Evolutionary conservation across 2,797 vertebrate species (phyloP), one percentile per base, ranked within the genome.

Genomic region (Cirrhinus molitorella): DNA sequence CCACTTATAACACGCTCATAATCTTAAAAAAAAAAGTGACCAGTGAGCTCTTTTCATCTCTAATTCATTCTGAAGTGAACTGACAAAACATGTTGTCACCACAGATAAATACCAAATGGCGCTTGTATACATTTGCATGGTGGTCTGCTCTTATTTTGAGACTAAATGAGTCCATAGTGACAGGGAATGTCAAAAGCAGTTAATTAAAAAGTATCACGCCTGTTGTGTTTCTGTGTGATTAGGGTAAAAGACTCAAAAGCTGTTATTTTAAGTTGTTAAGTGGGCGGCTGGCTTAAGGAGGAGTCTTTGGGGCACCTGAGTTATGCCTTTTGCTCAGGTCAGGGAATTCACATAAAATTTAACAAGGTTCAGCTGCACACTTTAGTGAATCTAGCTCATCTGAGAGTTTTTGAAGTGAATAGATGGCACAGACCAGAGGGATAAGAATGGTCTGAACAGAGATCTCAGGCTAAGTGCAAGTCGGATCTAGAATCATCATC

Each of bases 311-410:
- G 49, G 47, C 80, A 43, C 31, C 55, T 17, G 59, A 75, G 49
- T 67, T 19, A 67, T 83, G 61, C 47, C 81, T 57, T 76, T 34
- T 76, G 72, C 34, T 40, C 77, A 49, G 63, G 25, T 76, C 61
- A 76, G 61, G 61, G 61, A 75, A 63, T 59, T 57, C 40, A 81
- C 53, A 61, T 61, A 14, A 75, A 31, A 63, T 76, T 16, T 76
- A 67, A 75, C 34, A 83, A 65, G 71, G 45, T 43, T 82, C 59
- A 55, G 80, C 80, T 66, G 80, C 72, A 47, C 49, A 76, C 16
- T 83, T 57, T n/a, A 43, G 47, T 55, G 28, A 19, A 37, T 73
- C 49, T 74, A 37, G 43, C 21, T 57, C 21, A 2, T 63, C 37
- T 57, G 37, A 23, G 8, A 49, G 31, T 21, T 9, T 72, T 51